Base-by-base conservation (phyloP, 2,797 vertebrate genomes). In the Melanotaenia pygmaea region DNA sequence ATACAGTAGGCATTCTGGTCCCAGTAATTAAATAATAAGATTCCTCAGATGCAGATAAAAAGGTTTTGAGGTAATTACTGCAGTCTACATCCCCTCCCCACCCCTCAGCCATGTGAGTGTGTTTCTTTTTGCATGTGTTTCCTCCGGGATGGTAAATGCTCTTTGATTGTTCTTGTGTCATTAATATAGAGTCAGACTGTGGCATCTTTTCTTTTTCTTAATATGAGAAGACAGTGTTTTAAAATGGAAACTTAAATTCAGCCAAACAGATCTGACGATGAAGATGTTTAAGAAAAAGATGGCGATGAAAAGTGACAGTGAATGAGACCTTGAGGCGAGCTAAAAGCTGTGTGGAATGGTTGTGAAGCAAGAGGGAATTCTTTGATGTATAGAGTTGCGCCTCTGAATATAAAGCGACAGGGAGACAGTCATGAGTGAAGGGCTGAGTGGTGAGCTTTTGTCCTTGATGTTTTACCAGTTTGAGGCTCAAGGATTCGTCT, bases 41-140 rank as follows among this genome's bases (percentile, higher is more conserved):
- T 91, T 90, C 88, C 83, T 90, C 56, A 83, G 87, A 91, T 87
- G 82, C 74, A 93, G 88, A 93, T 92, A 91, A 92, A 50, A 90
- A 90, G 91, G 83, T 91, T 93, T 85, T 79, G 87, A 84, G 70
- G 88, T 90, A 92, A 92, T 94, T 91, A 90, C 83, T 80, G 75
- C 68, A 75, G 76, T 81, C 81, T 77, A 77, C 81, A 77, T 76
- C 59, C 73, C 62, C 34, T 63, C 74, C 76, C 61, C 64, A 67
- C 68, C 14, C 37, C 20, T 10, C 35, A 73, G 59, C 62, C 64
- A 53, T 64, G 24, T 54, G 53, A 66, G 72, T 59, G 34, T 22
- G 12, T 70, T 70, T 80, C 67, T 62, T 6, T 70, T 4, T 73
- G 65, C 45, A 66, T 65, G 45, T 38, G 7, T 59, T 38, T 83